A percentile compares a stretch with the other conserved stretches of the same genome.
These are phyloP conservation scores for Halocynthia roretzi DNA, from an alignment of 23 tunicate genomes.

Conservation along the genomic window DNA sequence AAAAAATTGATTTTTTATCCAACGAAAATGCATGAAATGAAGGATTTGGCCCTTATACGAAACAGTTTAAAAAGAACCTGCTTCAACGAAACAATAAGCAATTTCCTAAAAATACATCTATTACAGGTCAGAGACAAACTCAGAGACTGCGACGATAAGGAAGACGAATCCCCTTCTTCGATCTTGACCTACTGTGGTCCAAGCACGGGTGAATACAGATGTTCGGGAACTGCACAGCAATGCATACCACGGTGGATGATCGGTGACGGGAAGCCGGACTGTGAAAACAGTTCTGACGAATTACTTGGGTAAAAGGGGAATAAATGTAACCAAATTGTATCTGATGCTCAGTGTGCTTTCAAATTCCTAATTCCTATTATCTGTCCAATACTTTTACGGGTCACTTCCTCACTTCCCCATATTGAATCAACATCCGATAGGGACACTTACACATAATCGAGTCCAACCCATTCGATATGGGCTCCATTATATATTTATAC, in stretches of 20 bases:
- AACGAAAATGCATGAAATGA: too few species aligned
- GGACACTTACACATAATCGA: too few species aligned
- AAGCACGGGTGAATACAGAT: conserved; percentile 27
- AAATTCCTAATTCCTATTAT: too few species aligned
- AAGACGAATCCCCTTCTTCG: conserved; percentile 19
- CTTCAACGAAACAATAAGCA: too few species aligned
- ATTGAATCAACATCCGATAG: too few species aligned
- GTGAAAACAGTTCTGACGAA: conserved; percentile 14
- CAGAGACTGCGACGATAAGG: conserved; percentile 26
- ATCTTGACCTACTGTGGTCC: conserved; percentile 12
- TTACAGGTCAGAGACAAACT: conserved; percentile 21
- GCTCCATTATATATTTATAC: too few species aligned
- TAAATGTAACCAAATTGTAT: not conserved
- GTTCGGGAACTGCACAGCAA: conserved; percentile 8
- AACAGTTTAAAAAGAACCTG: too few species aligned
- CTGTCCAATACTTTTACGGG: too few species aligned
- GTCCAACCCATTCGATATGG: too few species aligned
- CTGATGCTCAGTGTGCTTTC: not conserved
- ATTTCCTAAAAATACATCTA: not conserved
- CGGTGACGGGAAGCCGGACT: conserved; percentile 27
- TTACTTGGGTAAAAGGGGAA: conserved; percentile 1
- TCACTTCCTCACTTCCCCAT: too few species aligned
- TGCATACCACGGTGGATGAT: conserved; percentile 38
- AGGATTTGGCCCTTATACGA: too few species aligned
- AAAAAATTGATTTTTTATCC: too few species aligned